These are phyloP conservation scores for Hydropotes inermis DNA, from an alignment of 2,113 vertebrate genomes.

Conservation along the genomic window DNA sequence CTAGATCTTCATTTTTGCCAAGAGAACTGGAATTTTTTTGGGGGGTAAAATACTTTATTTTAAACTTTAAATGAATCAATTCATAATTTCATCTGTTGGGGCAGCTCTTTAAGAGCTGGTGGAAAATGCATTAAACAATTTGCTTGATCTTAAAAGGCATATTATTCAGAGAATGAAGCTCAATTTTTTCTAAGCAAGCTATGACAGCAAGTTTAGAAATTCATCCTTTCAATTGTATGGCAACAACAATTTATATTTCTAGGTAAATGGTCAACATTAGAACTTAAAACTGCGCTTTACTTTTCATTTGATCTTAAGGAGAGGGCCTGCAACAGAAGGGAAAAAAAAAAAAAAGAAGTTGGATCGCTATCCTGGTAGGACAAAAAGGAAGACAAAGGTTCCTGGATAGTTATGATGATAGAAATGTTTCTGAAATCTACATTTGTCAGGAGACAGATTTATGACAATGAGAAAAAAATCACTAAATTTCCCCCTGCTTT, in stretches of 20 bases:
- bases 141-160: background rate
- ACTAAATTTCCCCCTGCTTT: conserved; percentile 70
- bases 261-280: background rate
- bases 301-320: background rate
- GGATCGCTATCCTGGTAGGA: background rate
- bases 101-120: background rate
- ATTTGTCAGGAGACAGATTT: conserved; percentile 82
- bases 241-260: background rate
- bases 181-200: background rate
- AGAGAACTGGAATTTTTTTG: background rate
- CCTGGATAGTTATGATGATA: conserved; percentile 19
- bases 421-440: conserved; percentile 51
- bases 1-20: background rate
- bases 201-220: conserved; percentile 10
- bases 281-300: background rate
- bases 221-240: conserved; percentile 5
- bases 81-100: background rate
- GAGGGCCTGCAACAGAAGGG: background rate
- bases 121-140: background rate
- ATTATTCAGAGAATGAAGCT: background rate
- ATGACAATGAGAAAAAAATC: conserved; percentile 79
- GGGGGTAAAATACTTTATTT: background rate
- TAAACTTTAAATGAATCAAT: conserved; percentile 7
- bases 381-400: conserved; percentile 58
- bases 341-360: background rate